phyloP scores from a whole-genome alignment of 2,888 invertebrate species.

The Drosophila antonietae region DNA sequence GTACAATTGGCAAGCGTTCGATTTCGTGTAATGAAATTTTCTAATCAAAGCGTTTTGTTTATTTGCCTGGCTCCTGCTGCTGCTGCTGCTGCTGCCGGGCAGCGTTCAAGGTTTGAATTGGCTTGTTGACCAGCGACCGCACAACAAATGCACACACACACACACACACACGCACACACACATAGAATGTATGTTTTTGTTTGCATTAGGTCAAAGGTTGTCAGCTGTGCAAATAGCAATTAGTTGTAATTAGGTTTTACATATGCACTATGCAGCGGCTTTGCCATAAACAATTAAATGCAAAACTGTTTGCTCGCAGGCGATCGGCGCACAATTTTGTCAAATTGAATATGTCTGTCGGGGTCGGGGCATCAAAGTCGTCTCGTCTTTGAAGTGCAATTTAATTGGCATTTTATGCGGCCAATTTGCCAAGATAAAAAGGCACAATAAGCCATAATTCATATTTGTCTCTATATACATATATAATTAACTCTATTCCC shows the following conservation, averaged over 20 bases:
- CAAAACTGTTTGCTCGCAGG: conserved; percentile 37
- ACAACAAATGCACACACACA: conserved; percentile 22
- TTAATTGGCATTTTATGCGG: conserved; percentile 54
- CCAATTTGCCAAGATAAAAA: conserved; percentile 52
- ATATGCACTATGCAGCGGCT: conserved; percentile 41
- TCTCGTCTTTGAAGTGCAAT: conserved; percentile 41
- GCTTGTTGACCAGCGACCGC: conserved; percentile 67
- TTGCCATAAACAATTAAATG: conserved; percentile 50
- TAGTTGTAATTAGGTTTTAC: conserved; percentile 77
- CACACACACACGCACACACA: conserved; percentile 24
- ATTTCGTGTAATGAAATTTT: conserved; percentile 80
- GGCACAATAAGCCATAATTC: conserved; percentile 71
- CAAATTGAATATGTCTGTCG: conserved; percentile 31
- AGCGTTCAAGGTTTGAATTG: conserved; percentile 50
- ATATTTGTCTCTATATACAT: conserved; percentile 45
- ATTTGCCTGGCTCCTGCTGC: conserved; percentile 57
- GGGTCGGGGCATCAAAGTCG: conserved; percentile 20
- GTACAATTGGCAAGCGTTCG: conserved; percentile 61
- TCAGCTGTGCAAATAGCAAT: conserved; percentile 78
- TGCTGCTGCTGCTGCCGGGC: conserved; percentile 36
- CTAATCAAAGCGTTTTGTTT: conserved; percentile 81
- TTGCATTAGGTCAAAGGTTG: conserved; percentile 76
- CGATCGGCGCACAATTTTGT: conserved; percentile 18
- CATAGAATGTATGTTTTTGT: conserved; percentile 49
- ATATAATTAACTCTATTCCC: conserved; percentile 75